Evolutionary conservation across 2,113 vertebrate species (phyloP).

Genomic region (Mola mola): DNA sequence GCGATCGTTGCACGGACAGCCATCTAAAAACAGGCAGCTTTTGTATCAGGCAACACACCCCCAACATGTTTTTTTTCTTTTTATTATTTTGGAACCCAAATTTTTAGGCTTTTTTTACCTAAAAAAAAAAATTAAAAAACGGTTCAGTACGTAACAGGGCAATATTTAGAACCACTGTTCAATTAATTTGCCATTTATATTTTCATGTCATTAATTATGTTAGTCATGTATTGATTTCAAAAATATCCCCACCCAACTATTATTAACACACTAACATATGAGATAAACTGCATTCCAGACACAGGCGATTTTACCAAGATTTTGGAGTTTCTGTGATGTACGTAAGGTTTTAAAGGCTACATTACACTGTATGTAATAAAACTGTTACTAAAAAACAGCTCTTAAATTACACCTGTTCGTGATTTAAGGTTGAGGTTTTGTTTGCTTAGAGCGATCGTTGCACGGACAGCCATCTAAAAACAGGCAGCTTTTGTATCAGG

Average conservation of each 20-base stretch:
- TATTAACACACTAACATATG: background rate
- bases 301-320: background rate
- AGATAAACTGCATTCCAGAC: background rate
- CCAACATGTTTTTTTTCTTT: conserved; percentile 54
- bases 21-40: conserved; percentile 76
- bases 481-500: conserved; percentile 78
- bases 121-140: too few relatives aligned
- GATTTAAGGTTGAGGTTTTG: conserved; percentile 15
- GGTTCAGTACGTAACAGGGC: too few relatives aligned
- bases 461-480: conserved; percentile 72
- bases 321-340: background rate
- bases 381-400: background rate
- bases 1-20: conserved; percentile 63
- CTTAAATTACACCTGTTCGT: conserved; percentile 5
- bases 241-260: too few relatives aligned
- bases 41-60: conserved; percentile 81
- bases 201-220: background rate
- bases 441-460: conserved; percentile 43
- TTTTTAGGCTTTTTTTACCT: too few relatives aligned
- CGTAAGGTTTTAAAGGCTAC: background rate
- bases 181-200: background rate
- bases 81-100: too few relatives aligned
- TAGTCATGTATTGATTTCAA: too few relatives aligned
- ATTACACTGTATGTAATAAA: background rate
- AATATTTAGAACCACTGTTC: too few relatives aligned